Conservation (phyloP, 2,888 invertebrate genomes). For the Spodoptera littoralis region DNA sequence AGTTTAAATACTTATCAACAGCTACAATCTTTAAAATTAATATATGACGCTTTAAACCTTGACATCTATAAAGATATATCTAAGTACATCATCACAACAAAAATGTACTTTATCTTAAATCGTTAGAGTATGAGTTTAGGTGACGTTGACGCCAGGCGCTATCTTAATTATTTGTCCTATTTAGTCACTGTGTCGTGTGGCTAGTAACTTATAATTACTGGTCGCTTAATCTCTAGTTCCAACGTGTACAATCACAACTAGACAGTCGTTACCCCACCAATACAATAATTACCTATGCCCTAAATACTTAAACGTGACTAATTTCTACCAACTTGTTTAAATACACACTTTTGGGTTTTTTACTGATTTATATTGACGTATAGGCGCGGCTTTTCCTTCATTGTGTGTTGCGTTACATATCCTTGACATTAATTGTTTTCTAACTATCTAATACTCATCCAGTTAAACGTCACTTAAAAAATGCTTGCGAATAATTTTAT, state of each 20-base stretch:
- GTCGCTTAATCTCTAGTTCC: constrained; percentile 44
- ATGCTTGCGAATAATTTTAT: no score
- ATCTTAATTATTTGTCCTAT: constrained; percentile 74
- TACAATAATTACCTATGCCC: constrained; percentile 58
- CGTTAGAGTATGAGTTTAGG: constrained; percentile 66
- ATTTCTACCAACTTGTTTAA: constrained; percentile 31
- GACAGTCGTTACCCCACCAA: constrained; percentile 47
- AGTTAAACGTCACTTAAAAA: constrained; percentile 1
- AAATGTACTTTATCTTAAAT: constrained; percentile 48
- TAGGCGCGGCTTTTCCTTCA: constrained; percentile 15
- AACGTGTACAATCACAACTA: constrained; percentile 36
- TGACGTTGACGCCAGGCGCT: constrained; percentile 65
- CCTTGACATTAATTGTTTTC: constrained; percentile 37
- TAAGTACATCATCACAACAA: constrained; percentile 38
- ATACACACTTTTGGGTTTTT: constrained; percentile 36
- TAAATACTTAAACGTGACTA: constrained; percentile 58
- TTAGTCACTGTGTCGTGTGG: constrained; percentile 58
- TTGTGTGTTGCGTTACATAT: constrained; percentile 20
- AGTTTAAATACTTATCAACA: constrained; percentile 12
- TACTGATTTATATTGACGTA: constrained; percentile 1
- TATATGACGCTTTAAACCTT: constrained; percentile 53
- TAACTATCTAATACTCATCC: constrained; percentile 21
- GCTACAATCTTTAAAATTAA: constrained; percentile 8
- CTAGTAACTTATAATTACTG: constrained; percentile 52
- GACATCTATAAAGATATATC: constrained; percentile 60